Conservation (phyloP, 2,888 invertebrate genomes). For the Heteropelma amictum region DNA sequence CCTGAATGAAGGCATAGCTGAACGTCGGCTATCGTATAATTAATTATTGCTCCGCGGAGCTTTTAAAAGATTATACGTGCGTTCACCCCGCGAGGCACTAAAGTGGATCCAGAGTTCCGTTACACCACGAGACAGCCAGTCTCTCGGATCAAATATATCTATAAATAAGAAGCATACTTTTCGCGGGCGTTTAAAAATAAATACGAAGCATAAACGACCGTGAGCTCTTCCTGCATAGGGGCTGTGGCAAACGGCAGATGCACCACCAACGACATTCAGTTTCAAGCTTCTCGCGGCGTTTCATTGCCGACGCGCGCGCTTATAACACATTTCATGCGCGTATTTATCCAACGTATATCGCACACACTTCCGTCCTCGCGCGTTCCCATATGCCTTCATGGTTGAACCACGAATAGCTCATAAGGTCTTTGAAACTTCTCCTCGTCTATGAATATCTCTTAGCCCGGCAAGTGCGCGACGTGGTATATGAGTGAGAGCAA, state of each 20-base stretch:
- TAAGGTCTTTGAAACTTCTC: conserved; percentile 69
- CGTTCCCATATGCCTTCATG: conserved; percentile 65
- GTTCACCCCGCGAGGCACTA: not conserved
- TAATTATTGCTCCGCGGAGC: not conserved
- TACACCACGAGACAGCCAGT: not conserved
- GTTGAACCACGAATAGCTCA: conserved; percentile 75
- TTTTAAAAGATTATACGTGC: not conserved
- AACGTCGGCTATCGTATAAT: not conserved
- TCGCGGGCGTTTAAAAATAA: conserved; percentile 43
- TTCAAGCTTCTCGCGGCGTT: not conserved
- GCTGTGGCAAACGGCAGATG: not conserved
- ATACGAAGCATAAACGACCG: not conserved
- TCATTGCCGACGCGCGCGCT: not conserved
- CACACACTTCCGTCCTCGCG: conserved; percentile 28
- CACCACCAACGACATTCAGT: conserved; percentile 1
- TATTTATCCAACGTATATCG: not conserved
- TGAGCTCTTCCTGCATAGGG: conserved; percentile 10
- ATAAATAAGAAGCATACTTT: conserved; percentile 39
- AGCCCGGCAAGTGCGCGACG: conserved; percentile 45
- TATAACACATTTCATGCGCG: not conserved
- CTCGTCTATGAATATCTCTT: conserved; percentile 75
- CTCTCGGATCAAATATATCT: conserved; percentile 27
- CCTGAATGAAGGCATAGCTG: not conserved
- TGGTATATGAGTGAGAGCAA: conserved; percentile 39
- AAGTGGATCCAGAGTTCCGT: not conserved